phyloP scores from a whole-genome alignment of 1,140 invertebrate species.

The Hetaerina americana region DNA sequence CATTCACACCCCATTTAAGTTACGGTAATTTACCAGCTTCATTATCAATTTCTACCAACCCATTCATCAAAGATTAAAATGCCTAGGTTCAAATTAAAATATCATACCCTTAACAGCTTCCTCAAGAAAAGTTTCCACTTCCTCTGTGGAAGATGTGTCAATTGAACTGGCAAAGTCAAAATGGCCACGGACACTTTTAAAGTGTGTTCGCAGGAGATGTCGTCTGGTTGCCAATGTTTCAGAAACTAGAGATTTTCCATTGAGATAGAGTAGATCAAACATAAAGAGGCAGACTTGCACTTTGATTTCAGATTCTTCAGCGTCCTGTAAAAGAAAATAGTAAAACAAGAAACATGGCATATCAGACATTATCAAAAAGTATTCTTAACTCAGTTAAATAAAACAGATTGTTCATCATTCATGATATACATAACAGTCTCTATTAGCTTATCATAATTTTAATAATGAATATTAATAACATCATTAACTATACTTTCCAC shows the following conservation, averaged over 20 bases:
- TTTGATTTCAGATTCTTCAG: conserved; percentile 77
- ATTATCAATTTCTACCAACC: no score
- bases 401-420: no score
- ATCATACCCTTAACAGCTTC: conserved; percentile 89
- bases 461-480: no score
- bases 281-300: conserved; percentile 96
- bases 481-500: no score
- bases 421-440: no score
- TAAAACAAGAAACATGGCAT: conserved; percentile 4
- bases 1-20: no score
- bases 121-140: conserved; percentile 88
- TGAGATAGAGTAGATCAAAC: conserved; percentile 93
- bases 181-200: conserved; percentile 63
- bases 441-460: no score
- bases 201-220: conserved; percentile 57
- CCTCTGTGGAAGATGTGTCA: conserved; percentile 78
- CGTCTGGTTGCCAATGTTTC: conserved; percentile 65
- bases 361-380: not conserved
- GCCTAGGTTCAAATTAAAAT: no score
- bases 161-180: conserved; percentile 79
- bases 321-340: conserved; percentile 52
- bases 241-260: conserved; percentile 75
- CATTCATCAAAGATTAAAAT: no score
- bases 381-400: not conserved
- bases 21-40: no score